Conservation (phyloP, 2,797 vertebrate species). For the Buphagus erythrorhynchus region DNA sequence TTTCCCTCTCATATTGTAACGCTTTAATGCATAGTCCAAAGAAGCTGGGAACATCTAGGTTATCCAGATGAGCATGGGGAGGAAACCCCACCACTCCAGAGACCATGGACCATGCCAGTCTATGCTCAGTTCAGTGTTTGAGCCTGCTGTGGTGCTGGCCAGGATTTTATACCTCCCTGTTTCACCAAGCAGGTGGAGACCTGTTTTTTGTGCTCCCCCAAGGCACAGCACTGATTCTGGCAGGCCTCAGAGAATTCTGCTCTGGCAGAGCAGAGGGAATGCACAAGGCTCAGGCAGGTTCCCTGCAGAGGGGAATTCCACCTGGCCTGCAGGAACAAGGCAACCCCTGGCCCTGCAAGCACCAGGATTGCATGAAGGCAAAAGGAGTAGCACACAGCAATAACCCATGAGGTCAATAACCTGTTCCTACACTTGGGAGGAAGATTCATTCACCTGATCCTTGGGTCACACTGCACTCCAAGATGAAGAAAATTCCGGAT, state of each 20-base stretch:
- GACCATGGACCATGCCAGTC: not conserved
- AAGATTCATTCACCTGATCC: not conserved
- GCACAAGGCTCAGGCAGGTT: not conserved
- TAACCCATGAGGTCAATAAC: accelerated
- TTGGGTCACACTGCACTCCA: not conserved
- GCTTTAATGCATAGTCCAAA: not conserved
- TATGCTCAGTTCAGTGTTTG: accelerated
- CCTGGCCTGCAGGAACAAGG: accelerated
- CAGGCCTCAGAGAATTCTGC: not conserved
- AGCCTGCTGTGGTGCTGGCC: not conserved
- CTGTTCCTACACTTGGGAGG: accelerated
- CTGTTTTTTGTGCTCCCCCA: not conserved
- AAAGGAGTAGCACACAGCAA: not conserved
- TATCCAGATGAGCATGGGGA: not conserved
- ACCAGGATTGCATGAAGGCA: not conserved
- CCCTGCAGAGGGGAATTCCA: not conserved
- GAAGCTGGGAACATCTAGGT: not conserved
- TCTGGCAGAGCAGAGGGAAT: accelerated
- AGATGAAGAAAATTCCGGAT: not conserved
- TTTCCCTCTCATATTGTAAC: constrained; percentile 41
- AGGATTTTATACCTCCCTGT: not conserved
- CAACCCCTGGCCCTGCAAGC: not conserved
- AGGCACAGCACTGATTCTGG: not conserved
- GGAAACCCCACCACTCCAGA: not conserved
- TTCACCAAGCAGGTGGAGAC: not conserved